Conservation (phyloP, 2,888 invertebrate genomes). For the Crioceris asparagi region DNA sequence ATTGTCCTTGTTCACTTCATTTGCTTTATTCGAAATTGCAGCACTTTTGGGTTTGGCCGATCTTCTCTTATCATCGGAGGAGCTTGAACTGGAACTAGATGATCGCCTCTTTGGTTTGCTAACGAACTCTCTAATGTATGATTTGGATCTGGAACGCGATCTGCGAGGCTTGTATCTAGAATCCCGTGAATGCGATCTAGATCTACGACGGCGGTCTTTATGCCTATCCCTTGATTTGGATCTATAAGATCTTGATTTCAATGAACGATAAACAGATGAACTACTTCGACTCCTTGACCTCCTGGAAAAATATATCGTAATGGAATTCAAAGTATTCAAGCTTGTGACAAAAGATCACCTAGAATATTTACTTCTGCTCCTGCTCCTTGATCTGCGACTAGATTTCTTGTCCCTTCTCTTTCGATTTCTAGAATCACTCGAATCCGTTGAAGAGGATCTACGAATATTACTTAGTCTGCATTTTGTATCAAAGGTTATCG, state of each 20-base stretch:
- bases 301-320: conserved; percentile 13
- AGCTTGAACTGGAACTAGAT: conserved; percentile 21
- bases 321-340: background rate
- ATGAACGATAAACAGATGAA: conserved; percentile 19
- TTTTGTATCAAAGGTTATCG: conserved; percentile 13
- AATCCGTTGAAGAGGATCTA: conserved; percentile 34
- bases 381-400: conserved; percentile 25
- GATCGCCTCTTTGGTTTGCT: conserved; percentile 25
- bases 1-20: conserved; percentile 6
- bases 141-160: conserved; percentile 31
- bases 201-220: conserved; percentile 11
- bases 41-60: conserved; percentile 8
- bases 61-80: conserved; percentile 18
- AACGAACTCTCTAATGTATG: conserved; percentile 33
- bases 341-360: no score
- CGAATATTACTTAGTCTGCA: conserved; percentile 18
- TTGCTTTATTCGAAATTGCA: conserved; percentile 9
- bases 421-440: conserved; percentile 26
- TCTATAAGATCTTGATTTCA: conserved; percentile 23
- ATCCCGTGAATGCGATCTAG: conserved; percentile 14
- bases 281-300: conserved; percentile 29
- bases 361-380: conserved; percentile 28
- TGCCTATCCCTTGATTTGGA: conserved; percentile 21
- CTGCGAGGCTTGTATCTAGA: conserved; percentile 24
- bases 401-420: conserved; percentile 23